Evolutionary conservation across 2,888 invertebrate species (phyloP), one percentile per base, ranked within the genome.

Genomic region (Malthinus flaveolus): DNA sequence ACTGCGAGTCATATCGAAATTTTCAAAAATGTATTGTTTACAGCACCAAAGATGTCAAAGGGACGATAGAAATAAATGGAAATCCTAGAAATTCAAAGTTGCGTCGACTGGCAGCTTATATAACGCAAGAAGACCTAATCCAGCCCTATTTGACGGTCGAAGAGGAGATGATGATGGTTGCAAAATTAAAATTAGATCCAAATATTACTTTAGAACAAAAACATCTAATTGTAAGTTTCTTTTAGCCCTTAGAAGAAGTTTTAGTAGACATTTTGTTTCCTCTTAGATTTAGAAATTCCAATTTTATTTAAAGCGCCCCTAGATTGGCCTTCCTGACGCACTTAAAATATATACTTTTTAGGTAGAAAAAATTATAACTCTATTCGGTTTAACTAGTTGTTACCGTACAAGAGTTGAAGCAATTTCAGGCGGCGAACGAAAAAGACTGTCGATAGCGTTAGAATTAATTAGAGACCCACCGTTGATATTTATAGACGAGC

Each of bases 381-480:
- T 88, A 0, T 79, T 92, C 13, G 88, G 90, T 1, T 78, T 92
- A 36, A 83, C 83, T 71, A 83, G 84, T 45, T 87, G 89, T 69
- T 81, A 80, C 59, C 78, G 87, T 61, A 90, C 89, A 0, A 82
- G 84, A 69, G 84, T 87, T 0, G 85, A 23, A 23, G 5, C 2
- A 3, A 23, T 23, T 85, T 60, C 78, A 1, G 91, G 91, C 1
- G 92, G 92, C 1, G 91, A 92, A 78, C 81, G 85, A 45, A 91
- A 90, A 73, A 81, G 92, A n/a, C 82, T 91, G 4, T 86, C 89
- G 0, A 85, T 92, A 3, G 91, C 90, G 0, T 75, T 90, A 64
- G 92, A 92, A 75, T 80, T 92, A 51, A 89, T 92, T 64, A 91
- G 89, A 78, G 91, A 92, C 75, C 92, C 91, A 7, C 90, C 91